phyloP scores from a whole-genome alignment of 92 coral and sea anemone species.

The Epizoanthus scotinus region DNA sequence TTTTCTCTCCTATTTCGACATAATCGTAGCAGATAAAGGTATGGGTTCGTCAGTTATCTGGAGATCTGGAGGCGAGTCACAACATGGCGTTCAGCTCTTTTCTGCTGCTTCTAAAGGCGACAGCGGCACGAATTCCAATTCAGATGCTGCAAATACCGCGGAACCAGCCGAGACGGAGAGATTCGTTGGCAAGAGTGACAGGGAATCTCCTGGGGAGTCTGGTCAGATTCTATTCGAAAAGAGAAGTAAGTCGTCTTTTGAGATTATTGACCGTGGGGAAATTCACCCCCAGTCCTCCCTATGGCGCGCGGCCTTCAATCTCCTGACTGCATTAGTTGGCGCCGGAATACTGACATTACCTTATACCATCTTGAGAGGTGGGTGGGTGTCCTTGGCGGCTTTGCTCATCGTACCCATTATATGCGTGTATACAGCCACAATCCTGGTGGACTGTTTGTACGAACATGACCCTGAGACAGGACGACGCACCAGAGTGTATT shows the following conservation, averaged over 20 bases:
- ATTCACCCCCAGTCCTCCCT: background rate
- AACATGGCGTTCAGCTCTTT: too few species aligned
- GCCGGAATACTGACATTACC: slow-evolving; percentile 22
- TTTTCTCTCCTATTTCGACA: too few species aligned
- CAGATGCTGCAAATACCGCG: background rate
- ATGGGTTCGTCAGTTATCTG: too few species aligned
- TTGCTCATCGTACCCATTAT: slow-evolving; percentile 8
- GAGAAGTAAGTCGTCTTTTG: background rate
- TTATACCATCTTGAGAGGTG: slow-evolving; percentile 29
- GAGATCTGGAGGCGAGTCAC: too few species aligned
- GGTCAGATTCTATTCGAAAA: background rate
- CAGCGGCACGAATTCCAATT: too few species aligned
- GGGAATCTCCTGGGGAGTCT: background rate
- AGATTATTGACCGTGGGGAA: background rate
- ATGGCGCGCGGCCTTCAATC: slow-evolving; percentile 28
- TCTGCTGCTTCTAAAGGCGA: too few species aligned
- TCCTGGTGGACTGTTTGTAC: slow-evolving; percentile 30
- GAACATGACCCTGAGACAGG: slow-evolving; percentile 19
- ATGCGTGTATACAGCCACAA: slow-evolving; percentile 9
- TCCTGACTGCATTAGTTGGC: slow-evolving; percentile 22
- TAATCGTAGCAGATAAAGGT: too few species aligned
- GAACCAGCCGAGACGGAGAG: background rate
- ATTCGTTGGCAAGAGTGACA: slow-evolving; percentile 2
- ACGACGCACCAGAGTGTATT: slow-evolving; percentile 19
- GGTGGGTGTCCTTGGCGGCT: slow-evolving; percentile 23